A percentile compares a stretch with the other conserved stretches of the same genome.
Conservation (phyloP, 2,797 vertebrate species). For the Macrochelys suwanniensis region DNA sequence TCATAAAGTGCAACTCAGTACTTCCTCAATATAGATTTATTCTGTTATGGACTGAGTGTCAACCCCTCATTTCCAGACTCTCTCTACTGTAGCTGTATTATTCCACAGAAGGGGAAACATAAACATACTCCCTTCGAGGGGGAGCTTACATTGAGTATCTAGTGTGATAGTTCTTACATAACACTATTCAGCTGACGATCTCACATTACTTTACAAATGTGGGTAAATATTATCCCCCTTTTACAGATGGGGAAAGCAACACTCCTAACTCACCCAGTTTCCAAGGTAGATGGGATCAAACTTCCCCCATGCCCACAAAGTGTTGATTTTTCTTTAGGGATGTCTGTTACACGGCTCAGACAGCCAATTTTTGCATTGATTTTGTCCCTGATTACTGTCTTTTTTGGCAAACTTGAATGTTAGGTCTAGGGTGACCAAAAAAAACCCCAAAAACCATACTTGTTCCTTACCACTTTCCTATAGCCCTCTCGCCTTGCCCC, state of each 20-base stretch:
- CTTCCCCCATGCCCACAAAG: not conserved
- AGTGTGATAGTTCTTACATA: not conserved
- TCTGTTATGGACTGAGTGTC: not conserved
- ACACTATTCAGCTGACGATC: not conserved
- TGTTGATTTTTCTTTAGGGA: not conserved
- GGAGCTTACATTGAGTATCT: conserved; percentile 2
- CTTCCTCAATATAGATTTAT: not conserved
- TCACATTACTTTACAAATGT: not conserved
- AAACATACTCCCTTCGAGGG: not conserved
- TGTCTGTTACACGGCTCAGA: not conserved
- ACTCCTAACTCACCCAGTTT: not conserved
- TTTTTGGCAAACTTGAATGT: not conserved
- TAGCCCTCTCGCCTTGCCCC: too few species aligned
- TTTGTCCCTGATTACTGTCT: not conserved
- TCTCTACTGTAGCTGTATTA: not conserved
- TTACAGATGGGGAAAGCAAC: not conserved
- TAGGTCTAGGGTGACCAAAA: too few species aligned
- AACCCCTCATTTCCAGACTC: not conserved
- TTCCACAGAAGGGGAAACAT: not conserved
- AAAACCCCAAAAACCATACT: too few species aligned
- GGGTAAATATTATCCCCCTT: not conserved
- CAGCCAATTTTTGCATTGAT: not conserved
- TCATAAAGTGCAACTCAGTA: not conserved
- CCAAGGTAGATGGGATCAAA: not conserved
- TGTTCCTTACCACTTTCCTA: too few species aligned